Base-by-base conservation (phyloP, 92 coral and sea anemone species). In the Zoanthus sansibaricus region DNA sequence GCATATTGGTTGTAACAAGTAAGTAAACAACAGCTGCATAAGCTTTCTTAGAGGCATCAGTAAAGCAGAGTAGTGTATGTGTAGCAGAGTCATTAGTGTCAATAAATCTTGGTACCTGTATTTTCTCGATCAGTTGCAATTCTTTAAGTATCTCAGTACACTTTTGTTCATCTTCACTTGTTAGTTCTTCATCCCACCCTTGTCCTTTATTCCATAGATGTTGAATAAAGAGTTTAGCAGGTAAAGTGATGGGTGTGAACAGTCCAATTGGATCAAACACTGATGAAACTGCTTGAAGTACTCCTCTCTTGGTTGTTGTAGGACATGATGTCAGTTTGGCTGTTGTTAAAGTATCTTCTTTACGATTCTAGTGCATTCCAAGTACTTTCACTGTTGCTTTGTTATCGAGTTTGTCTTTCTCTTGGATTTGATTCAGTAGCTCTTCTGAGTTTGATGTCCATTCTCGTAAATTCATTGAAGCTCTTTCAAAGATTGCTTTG, bases 401-500 rank as follows among this genome's bases (percentile, higher is more conserved):
- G 59, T 54, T 54, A 54, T 54, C 8, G 59, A 54, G 59, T 83
- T 52, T 48, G 78, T 83, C 87, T 32, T 78, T 47, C 59, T 89
- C 89, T 55, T 17, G 75, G 66, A 84, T 70, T 49, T 77, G 72
- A 73, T 69, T 55, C 14, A 83, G 82, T 16, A 89, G 61, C 48
- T 89, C 86, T 52, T 77, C 25, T 5, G 88, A 89, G 86, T 90
- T 90, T 49, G 93, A 79, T 48, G 90, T 73, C 90, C 87, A 90
- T 71, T 87, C 79, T 62, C 88, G 84, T 15, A 90, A 79, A 77
- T 90, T 87, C 88, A 90, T 75, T 21, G 84, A 80, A 71, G 93
- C 76, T 33, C 46, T 15, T 17, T 87, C 72, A 74, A 90, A 67
- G 15, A 87, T 72, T 45, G 85, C 33, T 46, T 83, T 80, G 6